A percentile compares a stretch with the other conserved stretches of the same genome.
Evolutionary conservation across 1,140 invertebrate genomes (phyloP).

Genomic region (Philopotamus ludificatus): DNA sequence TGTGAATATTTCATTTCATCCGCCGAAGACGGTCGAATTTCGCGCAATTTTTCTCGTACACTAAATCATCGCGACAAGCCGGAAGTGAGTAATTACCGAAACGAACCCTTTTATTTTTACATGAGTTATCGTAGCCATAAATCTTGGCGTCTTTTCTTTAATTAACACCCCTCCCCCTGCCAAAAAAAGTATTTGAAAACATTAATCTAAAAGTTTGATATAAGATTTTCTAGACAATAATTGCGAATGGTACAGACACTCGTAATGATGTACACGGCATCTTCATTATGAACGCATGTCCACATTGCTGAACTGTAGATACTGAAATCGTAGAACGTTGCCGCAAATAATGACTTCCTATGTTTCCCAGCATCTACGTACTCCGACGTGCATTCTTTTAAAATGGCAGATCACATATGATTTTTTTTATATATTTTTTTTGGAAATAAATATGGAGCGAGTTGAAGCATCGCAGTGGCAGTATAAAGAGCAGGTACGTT

Average conservation of each 20-base stretch:
- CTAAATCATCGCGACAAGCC: conserved; percentile 37
- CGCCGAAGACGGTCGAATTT: no score
- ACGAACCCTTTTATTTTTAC: conserved; percentile 31
- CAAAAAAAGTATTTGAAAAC: no score
- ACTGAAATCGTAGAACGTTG: conserved; percentile 24
- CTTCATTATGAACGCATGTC: neutral
- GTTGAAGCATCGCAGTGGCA: neutral
- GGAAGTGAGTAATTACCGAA: conserved; percentile 37
- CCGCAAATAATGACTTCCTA: conserved; percentile 17
- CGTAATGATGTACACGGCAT: neutral
- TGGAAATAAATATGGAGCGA: neutral
- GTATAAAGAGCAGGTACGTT: conserved; percentile 20
- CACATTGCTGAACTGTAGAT: neutral
- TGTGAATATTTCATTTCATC: no score
- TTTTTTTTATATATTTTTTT: no score
- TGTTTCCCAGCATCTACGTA: neutral
- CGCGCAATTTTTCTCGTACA: conserved; percentile 3
- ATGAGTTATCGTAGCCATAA: conserved; percentile 31
- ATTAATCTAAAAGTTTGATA: no score
- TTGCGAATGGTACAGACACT: no score
- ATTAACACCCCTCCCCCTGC: neutral
- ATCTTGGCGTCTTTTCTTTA: conserved; percentile 11
- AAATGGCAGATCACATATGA: no score
- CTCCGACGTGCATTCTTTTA: no score
- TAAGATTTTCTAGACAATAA: no score